Conservation (phyloP, 2,888 invertebrate species). For the Psococerastis gibbosa region DNA sequence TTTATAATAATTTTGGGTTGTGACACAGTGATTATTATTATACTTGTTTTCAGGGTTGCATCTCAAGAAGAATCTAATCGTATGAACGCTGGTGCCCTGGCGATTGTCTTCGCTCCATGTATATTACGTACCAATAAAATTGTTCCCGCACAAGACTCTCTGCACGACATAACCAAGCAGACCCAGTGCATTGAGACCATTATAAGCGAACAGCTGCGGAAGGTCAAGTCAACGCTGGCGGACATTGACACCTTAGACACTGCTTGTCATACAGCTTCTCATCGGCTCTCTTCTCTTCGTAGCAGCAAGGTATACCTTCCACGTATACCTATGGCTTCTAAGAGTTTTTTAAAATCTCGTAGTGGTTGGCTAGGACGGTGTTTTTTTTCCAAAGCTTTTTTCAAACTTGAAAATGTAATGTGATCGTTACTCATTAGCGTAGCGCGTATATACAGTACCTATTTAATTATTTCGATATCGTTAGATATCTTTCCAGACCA, state of each 20-base stretch:
- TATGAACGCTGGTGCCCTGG: conserved; percentile 80
- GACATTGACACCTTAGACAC: conserved; percentile 81
- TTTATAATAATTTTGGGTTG: background rate
- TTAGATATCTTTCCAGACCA: background rate
- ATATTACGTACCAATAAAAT: conserved; percentile 72
- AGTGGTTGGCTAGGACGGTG: too few species aligned
- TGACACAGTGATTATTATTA: background rate
- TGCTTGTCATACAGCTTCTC: conserved; percentile 68
- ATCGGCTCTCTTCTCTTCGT: conserved; percentile 55
- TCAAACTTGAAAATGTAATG: too few species aligned
- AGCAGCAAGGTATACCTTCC: too few species aligned
- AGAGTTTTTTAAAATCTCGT: too few species aligned
- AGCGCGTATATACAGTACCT: background rate
- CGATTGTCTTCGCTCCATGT: conserved; percentile 90
- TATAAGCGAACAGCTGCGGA: conserved; percentile 64
- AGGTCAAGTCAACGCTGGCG: conserved; percentile 66
- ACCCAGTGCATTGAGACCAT: conserved; percentile 82
- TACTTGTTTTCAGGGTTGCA: conserved; percentile 52
- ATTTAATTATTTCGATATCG: background rate
- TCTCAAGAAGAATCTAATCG: conserved; percentile 70
- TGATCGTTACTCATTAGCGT: too few species aligned
- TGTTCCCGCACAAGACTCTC: conserved; percentile 78
- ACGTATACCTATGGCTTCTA: too few species aligned
- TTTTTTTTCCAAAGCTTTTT: too few species aligned
- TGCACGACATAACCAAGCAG: conserved; percentile 76